Evolutionary conservation across 2,888 invertebrate species (phyloP).

Genomic region (Augiades crinisus): DNA sequence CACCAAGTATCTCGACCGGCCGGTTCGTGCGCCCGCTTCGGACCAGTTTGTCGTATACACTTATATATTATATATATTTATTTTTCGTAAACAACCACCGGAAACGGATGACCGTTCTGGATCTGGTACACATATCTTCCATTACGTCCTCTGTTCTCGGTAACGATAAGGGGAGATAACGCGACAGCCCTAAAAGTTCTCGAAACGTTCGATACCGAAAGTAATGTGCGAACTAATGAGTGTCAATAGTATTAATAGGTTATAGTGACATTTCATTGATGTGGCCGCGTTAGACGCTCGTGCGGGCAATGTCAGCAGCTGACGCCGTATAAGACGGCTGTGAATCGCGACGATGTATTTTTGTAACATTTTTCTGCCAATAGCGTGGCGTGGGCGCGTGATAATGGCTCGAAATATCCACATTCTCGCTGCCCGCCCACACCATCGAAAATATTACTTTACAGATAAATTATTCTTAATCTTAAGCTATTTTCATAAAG

Average conservation of each 20-base stretch:
- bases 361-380: slow-evolving; percentile 71
- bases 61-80: slow-evolving; percentile 39
- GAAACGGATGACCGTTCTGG: slow-evolving; percentile 68
- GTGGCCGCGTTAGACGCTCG: background rate
- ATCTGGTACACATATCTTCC: slow-evolving; percentile 76
- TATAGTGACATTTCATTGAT: slow-evolving; percentile 23
- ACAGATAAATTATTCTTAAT: slow-evolving; percentile 57
- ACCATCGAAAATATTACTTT: slow-evolving; percentile 61
- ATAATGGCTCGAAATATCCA: slow-evolving; percentile 72
- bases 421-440: slow-evolving; percentile 64
- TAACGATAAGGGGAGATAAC: slow-evolving; percentile 69
- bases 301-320: slow-evolving; percentile 48
- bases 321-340: slow-evolving; percentile 49
- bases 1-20: slow-evolving; percentile 72
- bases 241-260: slow-evolving; percentile 17
- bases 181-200: slow-evolving; percentile 27
- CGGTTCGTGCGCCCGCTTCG: slow-evolving; percentile 61
- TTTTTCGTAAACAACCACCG: slow-evolving; percentile 78
- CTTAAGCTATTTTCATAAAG: slow-evolving; percentile 34
- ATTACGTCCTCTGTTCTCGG: slow-evolving; percentile 69
- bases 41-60: slow-evolving; percentile 58
- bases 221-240: slow-evolving; percentile 8
- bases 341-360: slow-evolving; percentile 66
- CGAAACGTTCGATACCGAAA: slow-evolving; percentile 7
- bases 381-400: slow-evolving; percentile 67